Conservation (phyloP, 2,797 vertebrate genomes). For the Chiloscyllium punctatum region DNA sequence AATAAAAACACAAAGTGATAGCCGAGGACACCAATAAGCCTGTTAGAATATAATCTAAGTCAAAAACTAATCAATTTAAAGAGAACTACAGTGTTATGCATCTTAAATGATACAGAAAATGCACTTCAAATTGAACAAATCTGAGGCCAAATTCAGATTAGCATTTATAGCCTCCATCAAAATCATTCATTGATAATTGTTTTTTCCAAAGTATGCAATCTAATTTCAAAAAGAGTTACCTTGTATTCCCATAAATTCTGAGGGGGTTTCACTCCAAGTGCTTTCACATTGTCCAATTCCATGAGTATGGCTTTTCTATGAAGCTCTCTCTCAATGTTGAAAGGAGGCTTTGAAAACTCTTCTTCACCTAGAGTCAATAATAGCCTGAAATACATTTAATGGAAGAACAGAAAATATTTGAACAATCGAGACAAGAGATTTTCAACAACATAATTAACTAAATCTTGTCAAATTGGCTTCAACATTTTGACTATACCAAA, state of each 20-base stretch:
- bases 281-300: slow-evolving; percentile 75
- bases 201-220: too few species aligned
- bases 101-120: neutral
- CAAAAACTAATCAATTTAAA: neutral
- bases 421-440: slow-evolving; percentile 15
- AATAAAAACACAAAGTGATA: neutral
- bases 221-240: slow-evolving; percentile 53
- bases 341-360: slow-evolving; percentile 72
- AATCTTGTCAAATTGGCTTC: neutral
- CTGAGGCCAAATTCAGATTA: neutral
- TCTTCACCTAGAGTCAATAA: slow-evolving; percentile 78
- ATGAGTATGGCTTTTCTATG: slow-evolving; percentile 72
- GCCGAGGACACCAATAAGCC: slow-evolving; percentile 22
- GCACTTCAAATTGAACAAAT: neutral
- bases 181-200: neutral
- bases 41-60: neutral
- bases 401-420: neutral
- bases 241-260: slow-evolving; percentile 97
- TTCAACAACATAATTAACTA: neutral
- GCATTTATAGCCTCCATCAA: neutral
- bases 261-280: slow-evolving; percentile 77
- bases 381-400: slow-evolving; percentile 57
- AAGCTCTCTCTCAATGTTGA: slow-evolving; percentile 69
- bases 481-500: neutral
- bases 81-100: neutral